Conservation (phyloP, 1,140 invertebrate genomes). For the Hypsibius dujardini region DNA sequence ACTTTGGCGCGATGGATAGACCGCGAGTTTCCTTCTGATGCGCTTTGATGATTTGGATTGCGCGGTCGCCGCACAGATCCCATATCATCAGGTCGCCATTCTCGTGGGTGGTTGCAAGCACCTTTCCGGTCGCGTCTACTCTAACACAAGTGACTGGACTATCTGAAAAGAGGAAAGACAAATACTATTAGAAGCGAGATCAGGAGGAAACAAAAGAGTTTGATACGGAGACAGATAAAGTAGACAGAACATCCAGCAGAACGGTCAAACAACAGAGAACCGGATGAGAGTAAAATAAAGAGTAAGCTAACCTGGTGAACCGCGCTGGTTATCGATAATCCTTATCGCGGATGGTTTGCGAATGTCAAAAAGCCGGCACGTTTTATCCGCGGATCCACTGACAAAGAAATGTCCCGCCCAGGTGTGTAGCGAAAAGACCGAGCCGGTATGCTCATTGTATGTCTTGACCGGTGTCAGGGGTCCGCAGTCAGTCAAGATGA, state of each 20-base stretch:
- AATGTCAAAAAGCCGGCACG: constrained; percentile 93
- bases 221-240: no score
- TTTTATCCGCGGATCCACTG: constrained; percentile 83
- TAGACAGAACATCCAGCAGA: no score
- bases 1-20: constrained; percentile 86
- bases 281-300: neutral
- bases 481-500: constrained; percentile 91
- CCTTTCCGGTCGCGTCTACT: constrained; percentile 80
- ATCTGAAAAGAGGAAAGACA: constrained; percentile 37
- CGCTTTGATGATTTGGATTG: constrained; percentile 81
- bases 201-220: constrained; percentile 5
- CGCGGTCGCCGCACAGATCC: constrained; percentile 75
- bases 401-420: constrained; percentile 96
- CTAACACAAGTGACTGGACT: constrained; percentile 81
- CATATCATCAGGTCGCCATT: constrained; percentile 85
- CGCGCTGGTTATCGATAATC: constrained; percentile 45
- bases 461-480: constrained; percentile 80
- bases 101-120: constrained; percentile 88
- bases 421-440: constrained; percentile 69
- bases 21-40: constrained; percentile 81
- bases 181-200: constrained; percentile 14
- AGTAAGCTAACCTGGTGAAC: constrained; percentile 25
- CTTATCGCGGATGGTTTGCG: constrained; percentile 57
- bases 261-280: neutral
- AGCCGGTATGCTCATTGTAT: constrained; percentile 66